A percentile compares a stretch with the other conserved stretches of the same genome.
Evolutionary conservation across 1,140 invertebrate species (phyloP).

Genomic region (Bombus soroeensis): DNA sequence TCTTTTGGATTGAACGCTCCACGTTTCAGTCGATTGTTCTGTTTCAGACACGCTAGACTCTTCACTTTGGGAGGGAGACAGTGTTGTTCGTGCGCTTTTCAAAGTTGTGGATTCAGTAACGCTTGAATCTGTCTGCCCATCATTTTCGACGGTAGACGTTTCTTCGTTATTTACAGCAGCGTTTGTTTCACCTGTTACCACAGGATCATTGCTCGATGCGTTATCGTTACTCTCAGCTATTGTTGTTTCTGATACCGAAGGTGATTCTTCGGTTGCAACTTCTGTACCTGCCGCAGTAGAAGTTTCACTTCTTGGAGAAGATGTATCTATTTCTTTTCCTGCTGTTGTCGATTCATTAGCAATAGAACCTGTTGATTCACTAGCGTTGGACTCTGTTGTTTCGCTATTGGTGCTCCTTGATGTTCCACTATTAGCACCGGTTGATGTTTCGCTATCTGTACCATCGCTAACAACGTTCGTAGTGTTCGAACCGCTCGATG

Average conservation of each 20-base stretch:
- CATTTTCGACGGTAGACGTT: background rate
- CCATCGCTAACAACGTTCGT: background rate
- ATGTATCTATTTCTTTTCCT: background rate
- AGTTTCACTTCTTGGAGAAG: background rate
- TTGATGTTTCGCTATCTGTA: background rate
- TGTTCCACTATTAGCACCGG: background rate
- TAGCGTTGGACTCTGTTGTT: too few species aligned
- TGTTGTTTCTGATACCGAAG: background rate
- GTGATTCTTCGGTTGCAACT: background rate
- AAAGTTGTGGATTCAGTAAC: background rate
- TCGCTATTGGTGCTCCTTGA: too few species aligned
- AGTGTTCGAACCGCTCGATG: background rate
- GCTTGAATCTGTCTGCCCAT: background rate
- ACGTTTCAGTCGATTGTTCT: background rate
- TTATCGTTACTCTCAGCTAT: background rate
- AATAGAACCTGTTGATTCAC: background rate
- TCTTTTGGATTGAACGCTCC: background rate
- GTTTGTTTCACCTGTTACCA: too few species aligned
- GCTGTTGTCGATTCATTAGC: background rate
- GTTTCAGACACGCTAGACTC: too few species aligned
- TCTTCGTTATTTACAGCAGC: background rate
- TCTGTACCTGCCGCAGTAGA: too few species aligned
- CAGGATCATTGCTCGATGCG: too few species aligned
- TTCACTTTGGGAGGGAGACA: background rate
- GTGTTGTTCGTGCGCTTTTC: background rate